A percentile compares a stretch with the other conserved stretches of the same genome.
Conservation (phyloP, 53 echinoderm and acorn worm genomes). For the Paracentrotus lividus region DNA sequence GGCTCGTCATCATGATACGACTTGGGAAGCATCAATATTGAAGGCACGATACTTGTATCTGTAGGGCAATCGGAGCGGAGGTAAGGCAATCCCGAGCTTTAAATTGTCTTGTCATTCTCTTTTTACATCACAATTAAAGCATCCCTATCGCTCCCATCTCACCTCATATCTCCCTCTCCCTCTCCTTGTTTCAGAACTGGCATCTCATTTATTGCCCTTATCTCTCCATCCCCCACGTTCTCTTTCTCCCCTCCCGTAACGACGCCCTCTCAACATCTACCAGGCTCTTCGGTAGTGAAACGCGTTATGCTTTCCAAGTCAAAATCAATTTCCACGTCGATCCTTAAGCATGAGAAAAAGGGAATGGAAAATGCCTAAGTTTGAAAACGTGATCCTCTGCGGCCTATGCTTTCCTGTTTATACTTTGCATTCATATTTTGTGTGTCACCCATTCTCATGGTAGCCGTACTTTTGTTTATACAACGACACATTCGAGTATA, state of each 20-base stretch:
- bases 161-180: not conserved
- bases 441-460: too few relatives aligned
- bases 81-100: slow-evolving; percentile 27
- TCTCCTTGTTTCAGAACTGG: not conserved
- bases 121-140: slow-evolving; percentile 14
- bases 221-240: slow-evolving; percentile 11
- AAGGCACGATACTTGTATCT: slow-evolving; percentile 43
- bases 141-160: slow-evolving; percentile 17
- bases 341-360: not conserved
- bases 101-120: slow-evolving; percentile 50
- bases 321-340: slow-evolving; percentile 11
- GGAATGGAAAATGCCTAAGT: not conserved
- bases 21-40: slow-evolving; percentile 43
- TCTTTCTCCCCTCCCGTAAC: not conserved
- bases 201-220: not conserved
- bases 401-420: not conserved
- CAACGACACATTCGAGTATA: not conserved
- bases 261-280: not conserved
- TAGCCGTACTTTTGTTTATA: not conserved
- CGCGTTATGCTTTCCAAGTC: slow-evolving; percentile 25
- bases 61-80: not conserved
- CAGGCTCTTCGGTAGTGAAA: not conserved
- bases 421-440: not conserved
- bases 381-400: not conserved
- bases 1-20: slow-evolving; percentile 3